Base-by-base conservation (phyloP, 2,888 invertebrate species). In the Adineta ricciae region DNA sequence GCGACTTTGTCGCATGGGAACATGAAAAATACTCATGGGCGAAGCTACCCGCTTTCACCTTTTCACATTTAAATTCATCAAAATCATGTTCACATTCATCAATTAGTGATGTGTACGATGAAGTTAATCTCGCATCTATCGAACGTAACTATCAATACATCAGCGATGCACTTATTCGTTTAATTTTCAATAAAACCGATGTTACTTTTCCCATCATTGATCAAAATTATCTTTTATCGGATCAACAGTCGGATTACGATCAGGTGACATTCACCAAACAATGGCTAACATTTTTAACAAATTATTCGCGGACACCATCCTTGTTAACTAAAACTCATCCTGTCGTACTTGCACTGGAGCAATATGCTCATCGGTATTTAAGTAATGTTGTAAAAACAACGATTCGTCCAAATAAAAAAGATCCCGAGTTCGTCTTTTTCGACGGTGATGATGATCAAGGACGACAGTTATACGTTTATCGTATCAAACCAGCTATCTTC, bases 401-500 rank as follows among this genome's bases (percentile, higher is more conserved):
- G 19, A 82, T 87, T 27, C 38, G 32, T 85, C 38, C 46, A n/a
- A 86, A 11, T 84, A 88, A 16, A 88, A 91, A 96, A 36, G 97
- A 97, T 89, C 96, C 97, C 0, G 97, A 97, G 89, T 95, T 95
- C 91, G 93, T 95, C 88, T 94, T 97, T 88, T 97, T 96, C 90
- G 49, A 95, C 87, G 93, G 94, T 72, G 93, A 94, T 0, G 93
- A 93, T 87, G 94, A 27, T 27, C 21, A 83, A 38, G 52, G 36
- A 83, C 21, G 52, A 56, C 8, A 41, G 9, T 27, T 78, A 86
- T 54, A 64, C 87, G 86, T 86, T 93, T 93, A 88, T 92, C 95
- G 96, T 90, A 97, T 97, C 11, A 98, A 98, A 90, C 98, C 98
- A 87, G 97, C 98, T 16, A 94, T 97, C 85, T 98, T 98, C 92